These are phyloP conservation scores for Cephus runcator DNA, from an alignment of 2,888 invertebrate species.

Conservation along the genomic window DNA sequence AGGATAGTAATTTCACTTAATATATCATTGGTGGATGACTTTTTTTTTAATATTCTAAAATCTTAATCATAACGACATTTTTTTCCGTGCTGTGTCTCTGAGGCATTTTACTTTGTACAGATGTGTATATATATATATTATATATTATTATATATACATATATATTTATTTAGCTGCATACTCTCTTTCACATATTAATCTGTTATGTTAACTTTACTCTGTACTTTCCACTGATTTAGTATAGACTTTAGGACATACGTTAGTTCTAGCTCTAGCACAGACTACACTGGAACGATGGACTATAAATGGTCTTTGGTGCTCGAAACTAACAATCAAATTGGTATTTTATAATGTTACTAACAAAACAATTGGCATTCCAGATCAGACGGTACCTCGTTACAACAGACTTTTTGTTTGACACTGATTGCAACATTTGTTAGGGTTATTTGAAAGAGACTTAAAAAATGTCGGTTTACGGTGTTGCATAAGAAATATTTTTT, in stretches of 20 bases:
- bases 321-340: background rate
- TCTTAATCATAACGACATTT: background rate
- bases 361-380: slow-evolving; percentile 38
- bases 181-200: slow-evolving; percentile 30
- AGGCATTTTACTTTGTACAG: background rate
- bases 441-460: background rate
- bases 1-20: slow-evolving; percentile 3
- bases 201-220: slow-evolving; percentile 20
- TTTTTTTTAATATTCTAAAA: background rate
- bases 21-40: background rate
- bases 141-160: background rate
- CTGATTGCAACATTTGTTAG: background rate
- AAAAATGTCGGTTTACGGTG: background rate
- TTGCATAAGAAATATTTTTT: background rate
- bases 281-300: slow-evolving; percentile 46
- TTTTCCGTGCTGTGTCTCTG: background rate
- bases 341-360: slow-evolving; percentile 28
- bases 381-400: slow-evolving; percentile 15
- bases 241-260: slow-evolving; percentile 43
- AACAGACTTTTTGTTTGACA: background rate
- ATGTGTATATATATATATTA: background rate
- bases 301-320: slow-evolving; percentile 12
- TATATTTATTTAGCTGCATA: background rate
- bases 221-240: slow-evolving; percentile 31
- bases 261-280: slow-evolving; percentile 48